Conservation (phyloP, 2,888 invertebrate genomes). For the Spodoptera picta region DNA sequence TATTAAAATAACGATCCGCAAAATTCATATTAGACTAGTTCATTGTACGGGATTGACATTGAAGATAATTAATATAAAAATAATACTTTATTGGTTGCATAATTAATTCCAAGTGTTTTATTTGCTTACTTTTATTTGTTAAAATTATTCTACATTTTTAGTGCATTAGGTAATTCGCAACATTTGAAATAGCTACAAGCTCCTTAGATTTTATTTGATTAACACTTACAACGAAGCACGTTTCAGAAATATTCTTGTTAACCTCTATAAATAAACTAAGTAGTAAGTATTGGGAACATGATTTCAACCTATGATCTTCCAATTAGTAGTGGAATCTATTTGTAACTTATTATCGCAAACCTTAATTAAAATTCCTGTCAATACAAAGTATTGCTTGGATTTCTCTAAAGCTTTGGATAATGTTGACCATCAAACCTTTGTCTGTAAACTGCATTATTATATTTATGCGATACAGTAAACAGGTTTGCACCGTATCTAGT, state of each 20-base stretch:
- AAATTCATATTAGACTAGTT: constrained; percentile 27
- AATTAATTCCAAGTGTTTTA: constrained; percentile 19
- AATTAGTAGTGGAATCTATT: constrained; percentile 26
- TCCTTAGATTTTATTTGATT: constrained; percentile 25
- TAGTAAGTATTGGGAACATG: constrained; percentile 26
- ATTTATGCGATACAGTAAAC: constrained; percentile 36
- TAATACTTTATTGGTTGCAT: constrained; percentile 22
- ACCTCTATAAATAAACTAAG: constrained; percentile 17
- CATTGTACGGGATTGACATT: constrained; percentile 38
- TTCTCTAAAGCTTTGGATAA: constrained; percentile 34
- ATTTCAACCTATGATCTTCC: constrained; percentile 34
- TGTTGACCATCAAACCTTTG: constrained; percentile 35
- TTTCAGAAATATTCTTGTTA: constrained; percentile 26
- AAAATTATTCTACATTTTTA: constrained; percentile 4
- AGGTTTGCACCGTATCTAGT: constrained; percentile 43
- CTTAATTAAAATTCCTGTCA: no score
- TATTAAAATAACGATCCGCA: neutral
- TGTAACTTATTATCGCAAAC: neutral
- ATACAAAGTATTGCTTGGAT: constrained; percentile 2
- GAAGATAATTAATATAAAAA: constrained; percentile 17
- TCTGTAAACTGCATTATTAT: constrained; percentile 40
- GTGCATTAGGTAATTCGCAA: constrained; percentile 4
- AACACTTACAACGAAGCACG: constrained; percentile 29
- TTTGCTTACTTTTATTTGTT: constrained; percentile 7
- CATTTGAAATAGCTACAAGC: constrained; percentile 14